A percentile compares a stretch with the other conserved stretches of the same genome.
These are phyloP conservation scores for Paramormyrops kingsleyae DNA, from an alignment of 2,113 vertebrate genomes.

Conservation along the genomic window DNA sequence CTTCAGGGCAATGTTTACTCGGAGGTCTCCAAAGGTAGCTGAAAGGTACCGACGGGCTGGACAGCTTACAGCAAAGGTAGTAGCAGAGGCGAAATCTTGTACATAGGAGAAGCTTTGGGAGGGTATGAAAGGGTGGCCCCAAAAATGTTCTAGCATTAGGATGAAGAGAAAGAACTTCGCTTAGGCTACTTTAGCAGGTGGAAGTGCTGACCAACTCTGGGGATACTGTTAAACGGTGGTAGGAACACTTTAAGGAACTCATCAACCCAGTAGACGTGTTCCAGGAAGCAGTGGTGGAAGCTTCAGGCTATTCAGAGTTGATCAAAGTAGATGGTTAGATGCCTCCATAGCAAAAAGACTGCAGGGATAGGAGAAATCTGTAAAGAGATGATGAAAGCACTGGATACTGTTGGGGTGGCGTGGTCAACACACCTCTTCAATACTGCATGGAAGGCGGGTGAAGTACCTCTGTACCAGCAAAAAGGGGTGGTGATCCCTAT, in stretches of 20 bases:
- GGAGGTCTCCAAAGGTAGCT: not conserved
- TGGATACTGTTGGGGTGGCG: not conserved
- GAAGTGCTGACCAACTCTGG: not conserved
- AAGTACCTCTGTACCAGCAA: not conserved
- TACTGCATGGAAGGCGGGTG: not conserved
- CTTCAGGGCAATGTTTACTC: not conserved
- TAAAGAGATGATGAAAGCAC: not conserved
- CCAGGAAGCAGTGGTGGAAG: not conserved
- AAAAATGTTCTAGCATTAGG: not conserved
- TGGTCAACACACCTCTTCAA: not conserved
- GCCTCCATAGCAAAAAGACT: not conserved
- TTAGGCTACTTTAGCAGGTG: not conserved
- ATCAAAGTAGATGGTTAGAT: not conserved
- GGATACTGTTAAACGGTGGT: not conserved
- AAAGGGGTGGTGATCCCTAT: not conserved
- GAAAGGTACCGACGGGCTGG: not conserved
- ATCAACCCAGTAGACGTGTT: not conserved
- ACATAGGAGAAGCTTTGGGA: not conserved
- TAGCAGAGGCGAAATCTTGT: not conserved
- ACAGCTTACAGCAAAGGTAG: not conserved
- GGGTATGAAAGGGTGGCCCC: not conserved
- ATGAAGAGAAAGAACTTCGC: not conserved
- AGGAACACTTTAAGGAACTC: not conserved
- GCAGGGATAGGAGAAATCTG: not conserved
- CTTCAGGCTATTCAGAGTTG: not conserved